Evolutionary conservation across 2,113 vertebrate genomes (phyloP).

Genomic region (Megaceryle torquata): DNA sequence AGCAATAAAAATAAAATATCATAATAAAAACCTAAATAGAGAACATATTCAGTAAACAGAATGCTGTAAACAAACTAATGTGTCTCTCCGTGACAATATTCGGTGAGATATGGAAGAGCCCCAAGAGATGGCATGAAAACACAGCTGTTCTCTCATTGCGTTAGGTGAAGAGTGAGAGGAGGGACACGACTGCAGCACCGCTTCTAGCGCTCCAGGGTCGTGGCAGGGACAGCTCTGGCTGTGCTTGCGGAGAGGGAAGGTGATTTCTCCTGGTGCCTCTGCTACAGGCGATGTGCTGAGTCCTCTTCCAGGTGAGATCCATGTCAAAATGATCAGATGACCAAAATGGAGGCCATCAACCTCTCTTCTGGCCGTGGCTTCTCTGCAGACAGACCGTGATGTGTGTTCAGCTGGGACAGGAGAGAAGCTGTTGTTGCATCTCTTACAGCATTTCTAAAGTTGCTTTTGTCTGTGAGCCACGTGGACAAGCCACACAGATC

Average conservation of each 20-base stretch:
- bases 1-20: conserved; percentile 67
- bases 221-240: not conserved
- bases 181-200: not conserved
- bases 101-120: not conserved
- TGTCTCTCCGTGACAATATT: conserved; percentile 13
- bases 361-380: too few species aligned
- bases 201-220: accelerated
- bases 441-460: not conserved
- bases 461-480: not conserved
- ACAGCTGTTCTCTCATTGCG: conserved; percentile 19
- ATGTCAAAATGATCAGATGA: not conserved
- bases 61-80: conserved; percentile 51
- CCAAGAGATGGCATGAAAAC: conserved; percentile 44
- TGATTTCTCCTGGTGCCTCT: not conserved
- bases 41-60: conserved; percentile 34
- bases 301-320: not conserved
- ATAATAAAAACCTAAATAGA: conserved; percentile 44
- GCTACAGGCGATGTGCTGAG: not conserved
- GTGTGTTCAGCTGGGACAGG: not conserved
- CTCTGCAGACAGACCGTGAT: not conserved
- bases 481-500: not conserved
- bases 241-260: accelerated
- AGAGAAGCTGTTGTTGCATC: not conserved
- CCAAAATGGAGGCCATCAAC: not conserved
- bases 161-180: not conserved